These are phyloP conservation scores for Xylocopa sonorina DNA, from an alignment of 1,140 invertebrate species.

Conservation along the genomic window DNA sequence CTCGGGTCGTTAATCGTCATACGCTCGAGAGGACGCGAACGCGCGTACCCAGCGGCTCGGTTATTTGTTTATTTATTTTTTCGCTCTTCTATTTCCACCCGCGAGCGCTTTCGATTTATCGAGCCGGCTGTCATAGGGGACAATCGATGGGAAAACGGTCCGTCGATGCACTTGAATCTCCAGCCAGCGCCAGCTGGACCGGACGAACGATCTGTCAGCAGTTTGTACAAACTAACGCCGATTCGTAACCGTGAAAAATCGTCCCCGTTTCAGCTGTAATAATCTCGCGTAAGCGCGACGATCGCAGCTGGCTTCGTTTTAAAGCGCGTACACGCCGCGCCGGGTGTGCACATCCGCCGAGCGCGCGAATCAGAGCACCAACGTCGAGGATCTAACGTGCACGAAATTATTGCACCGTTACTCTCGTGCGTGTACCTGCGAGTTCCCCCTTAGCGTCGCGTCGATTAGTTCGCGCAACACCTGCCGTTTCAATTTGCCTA, in stretches of 20 bases:
- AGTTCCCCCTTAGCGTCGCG: background rate
- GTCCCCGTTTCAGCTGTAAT: too few relatives aligned
- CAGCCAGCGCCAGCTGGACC: background rate
- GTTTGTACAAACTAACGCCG: too few relatives aligned
- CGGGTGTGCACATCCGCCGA: too few relatives aligned
- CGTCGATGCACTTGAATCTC: too few relatives aligned
- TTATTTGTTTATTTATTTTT: too few relatives aligned
- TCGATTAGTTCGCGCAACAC: background rate
- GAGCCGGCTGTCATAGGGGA: background rate
- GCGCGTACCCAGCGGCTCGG: conserved; percentile 9
- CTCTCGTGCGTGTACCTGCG: too few relatives aligned
- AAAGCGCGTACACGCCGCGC: too few relatives aligned
- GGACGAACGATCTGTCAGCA: background rate
- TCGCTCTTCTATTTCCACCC: background rate
- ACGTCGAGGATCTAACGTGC: background rate
- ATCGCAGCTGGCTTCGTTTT: too few relatives aligned
- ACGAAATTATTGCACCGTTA: background rate
- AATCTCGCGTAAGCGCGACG: too few relatives aligned
- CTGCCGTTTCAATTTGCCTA: conserved; percentile 33
- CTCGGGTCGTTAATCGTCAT: conserved; percentile 67
- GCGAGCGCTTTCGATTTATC: conserved; percentile 14
- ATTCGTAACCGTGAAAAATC: too few relatives aligned
- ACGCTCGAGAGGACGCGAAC: conserved; percentile 11
- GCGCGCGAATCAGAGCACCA: too few relatives aligned
- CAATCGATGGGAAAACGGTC: background rate